A percentile compares a stretch with the other conserved stretches of the same genome.
Conservation (phyloP, 2,888 invertebrate genomes). For the Microchrysa polita region DNA sequence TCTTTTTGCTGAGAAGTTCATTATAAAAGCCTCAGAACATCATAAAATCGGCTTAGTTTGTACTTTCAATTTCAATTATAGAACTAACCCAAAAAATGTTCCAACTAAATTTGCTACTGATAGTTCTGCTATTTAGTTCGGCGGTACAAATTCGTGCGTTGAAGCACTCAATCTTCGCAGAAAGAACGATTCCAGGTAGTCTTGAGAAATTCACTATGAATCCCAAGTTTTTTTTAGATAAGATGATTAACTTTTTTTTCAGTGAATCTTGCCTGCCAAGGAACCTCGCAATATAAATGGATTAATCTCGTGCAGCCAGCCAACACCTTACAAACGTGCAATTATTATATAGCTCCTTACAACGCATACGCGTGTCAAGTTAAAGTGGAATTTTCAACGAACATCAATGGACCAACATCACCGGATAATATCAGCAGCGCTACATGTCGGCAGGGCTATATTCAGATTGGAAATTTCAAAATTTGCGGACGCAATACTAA, state of each 20-base stretch:
- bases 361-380: slow-evolving; percentile 8
- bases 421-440: no score
- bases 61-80: no score
- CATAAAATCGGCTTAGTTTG: no score
- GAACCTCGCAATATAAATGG: slow-evolving; percentile 22
- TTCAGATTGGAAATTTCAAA: slow-evolving; percentile 12
- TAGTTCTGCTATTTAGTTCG: not conserved
- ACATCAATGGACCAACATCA: not conserved
- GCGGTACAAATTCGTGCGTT: not conserved
- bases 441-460: not conserved
- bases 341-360: slow-evolving; percentile 4
- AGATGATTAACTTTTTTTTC: not conserved
- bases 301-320: slow-evolving; percentile 3
- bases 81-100: no score
- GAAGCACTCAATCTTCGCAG: no score
- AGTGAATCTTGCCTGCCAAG: slow-evolving; percentile 16
- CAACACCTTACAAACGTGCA: not conserved
- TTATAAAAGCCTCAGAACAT: no score
- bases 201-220: no score
- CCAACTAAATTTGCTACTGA: no score
- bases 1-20: no score
- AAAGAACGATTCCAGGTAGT: not conserved
- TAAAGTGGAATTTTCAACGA: slow-evolving; percentile 6
- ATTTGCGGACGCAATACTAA: slow-evolving; percentile 15
- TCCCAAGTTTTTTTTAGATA: not conserved